These are phyloP conservation scores for Elegia similella DNA, from an alignment of 2,888 invertebrate species.

Conservation along the genomic window DNA sequence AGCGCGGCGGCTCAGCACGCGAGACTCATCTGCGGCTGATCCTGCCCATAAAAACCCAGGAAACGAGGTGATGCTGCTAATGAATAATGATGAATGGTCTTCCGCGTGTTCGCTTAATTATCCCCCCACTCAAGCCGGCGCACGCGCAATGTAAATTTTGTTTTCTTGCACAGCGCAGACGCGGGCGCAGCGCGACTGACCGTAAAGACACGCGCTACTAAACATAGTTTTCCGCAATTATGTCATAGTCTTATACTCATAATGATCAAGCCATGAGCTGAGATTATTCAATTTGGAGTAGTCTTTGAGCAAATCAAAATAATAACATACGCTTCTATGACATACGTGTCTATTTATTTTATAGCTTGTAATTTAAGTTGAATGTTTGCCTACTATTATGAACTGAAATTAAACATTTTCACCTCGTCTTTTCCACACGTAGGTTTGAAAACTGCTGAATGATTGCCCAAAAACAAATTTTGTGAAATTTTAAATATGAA, in stretches of 20 bases:
- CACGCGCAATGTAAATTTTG: conserved; percentile 26
- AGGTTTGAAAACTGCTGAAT: too few relatives aligned
- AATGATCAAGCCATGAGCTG: conserved; percentile 25
- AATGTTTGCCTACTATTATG: too few relatives aligned
- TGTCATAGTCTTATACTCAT: conserved; percentile 29
- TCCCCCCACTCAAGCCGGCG: conserved; percentile 31
- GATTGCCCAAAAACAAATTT: too few relatives aligned
- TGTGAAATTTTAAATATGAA: too few relatives aligned
- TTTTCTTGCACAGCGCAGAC: conserved; percentile 24
- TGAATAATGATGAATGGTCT: conserved; percentile 66
- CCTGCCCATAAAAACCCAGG: conserved; percentile 66
- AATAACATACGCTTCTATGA: neutral
- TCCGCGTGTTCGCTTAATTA: conserved; percentile 68
- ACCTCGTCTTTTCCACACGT: too few relatives aligned
- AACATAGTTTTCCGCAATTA: conserved; percentile 38
- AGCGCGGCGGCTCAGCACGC: conserved; percentile 59
- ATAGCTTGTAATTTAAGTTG: too few relatives aligned
- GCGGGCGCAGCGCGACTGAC: conserved; percentile 32
- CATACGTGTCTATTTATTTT: too few relatives aligned
- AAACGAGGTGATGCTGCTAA: conserved; percentile 63
- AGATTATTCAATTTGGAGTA: conserved; percentile 24
- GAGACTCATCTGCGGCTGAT: conserved; percentile 36
- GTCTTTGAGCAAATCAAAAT: neutral
- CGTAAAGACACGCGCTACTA: conserved; percentile 47
- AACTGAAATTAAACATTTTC: too few relatives aligned